Evolutionary conservation across 2,888 invertebrate species (phyloP).

Genomic region (Spisula subtruncata): DNA sequence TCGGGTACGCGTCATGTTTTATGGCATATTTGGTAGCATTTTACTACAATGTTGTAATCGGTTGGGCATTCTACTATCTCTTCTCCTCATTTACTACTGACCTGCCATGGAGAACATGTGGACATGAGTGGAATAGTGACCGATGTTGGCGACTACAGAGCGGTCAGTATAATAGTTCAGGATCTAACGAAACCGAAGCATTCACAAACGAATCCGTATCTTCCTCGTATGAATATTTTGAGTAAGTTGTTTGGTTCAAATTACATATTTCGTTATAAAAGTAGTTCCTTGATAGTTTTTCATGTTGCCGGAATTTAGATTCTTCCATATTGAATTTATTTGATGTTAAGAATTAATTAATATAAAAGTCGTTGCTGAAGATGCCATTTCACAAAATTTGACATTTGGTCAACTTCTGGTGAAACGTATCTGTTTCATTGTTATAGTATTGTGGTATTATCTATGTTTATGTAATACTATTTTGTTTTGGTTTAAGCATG

Average conservation of each 20-base stretch:
- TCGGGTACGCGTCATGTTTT: conserved; percentile 87
- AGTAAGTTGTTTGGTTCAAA: conserved; percentile 56
- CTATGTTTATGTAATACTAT: too few species aligned
- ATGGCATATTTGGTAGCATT: conserved; percentile 87
- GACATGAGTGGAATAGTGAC: conserved; percentile 94
- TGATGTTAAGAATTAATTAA: too few species aligned
- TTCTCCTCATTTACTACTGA: conserved; percentile 91
- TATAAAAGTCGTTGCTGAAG: too few species aligned
- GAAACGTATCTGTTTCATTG: too few species aligned
- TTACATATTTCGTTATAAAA: too few species aligned
- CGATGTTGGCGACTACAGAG: conserved; percentile 89
- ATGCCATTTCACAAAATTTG: too few species aligned
- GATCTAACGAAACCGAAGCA: conserved; percentile 68
- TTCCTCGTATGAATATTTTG: conserved; percentile 87
- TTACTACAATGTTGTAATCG: conserved; percentile 93
- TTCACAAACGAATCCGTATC: conserved; percentile 87
- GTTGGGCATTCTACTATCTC: conserved; percentile 94
- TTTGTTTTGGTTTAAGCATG: too few species aligned
- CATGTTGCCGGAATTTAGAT: too few species aligned
- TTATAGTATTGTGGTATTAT: too few species aligned
- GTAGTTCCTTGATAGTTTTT: conserved; percentile 3
- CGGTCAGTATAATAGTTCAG: conserved; percentile 73
- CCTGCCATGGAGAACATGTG: conserved; percentile 94
- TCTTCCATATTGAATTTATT: too few species aligned
- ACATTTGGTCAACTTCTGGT: too few species aligned